phyloP scores from a whole-genome alignment of 2,113 vertebrate genomes.

The Brachionichthys hirsutus region DNA sequence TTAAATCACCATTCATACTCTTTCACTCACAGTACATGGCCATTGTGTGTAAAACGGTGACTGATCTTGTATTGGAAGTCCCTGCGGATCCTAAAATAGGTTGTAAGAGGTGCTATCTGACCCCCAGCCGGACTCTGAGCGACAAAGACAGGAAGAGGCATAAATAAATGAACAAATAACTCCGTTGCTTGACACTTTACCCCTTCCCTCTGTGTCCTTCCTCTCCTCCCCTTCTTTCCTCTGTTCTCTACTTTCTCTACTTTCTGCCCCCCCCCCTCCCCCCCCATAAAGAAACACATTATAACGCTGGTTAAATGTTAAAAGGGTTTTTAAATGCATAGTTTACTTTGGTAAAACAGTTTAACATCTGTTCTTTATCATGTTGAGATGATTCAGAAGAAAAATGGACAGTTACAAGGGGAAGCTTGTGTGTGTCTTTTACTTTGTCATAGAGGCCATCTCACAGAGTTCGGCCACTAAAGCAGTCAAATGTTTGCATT shows the following conservation, averaged over 20 bases:
- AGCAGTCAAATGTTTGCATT: no score
- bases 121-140: constrained; percentile 25
- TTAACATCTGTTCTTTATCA: no score
- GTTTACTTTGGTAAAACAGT: no score
- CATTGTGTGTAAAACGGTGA: no score
- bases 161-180: constrained; percentile 76
- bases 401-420: no score
- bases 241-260: constrained; percentile 5
- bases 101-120: constrained; percentile 42
- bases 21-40: no score
- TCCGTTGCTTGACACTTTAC: constrained; percentile 32
- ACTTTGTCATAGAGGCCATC: not conserved
- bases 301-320: no score
- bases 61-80: not conserved
- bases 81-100: constrained; percentile 17
- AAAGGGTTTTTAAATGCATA: no score
- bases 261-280: no score
- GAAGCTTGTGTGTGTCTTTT: not conserved
- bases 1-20: not conserved
- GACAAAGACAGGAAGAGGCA: constrained; percentile 79
- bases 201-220: not conserved
- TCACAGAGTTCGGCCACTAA: constrained; percentile 1
- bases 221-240: constrained; percentile 13
- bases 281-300: no score
- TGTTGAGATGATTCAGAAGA: no score